Evolutionary conservation across 2,113 vertebrate species (phyloP).

Genomic region (Carassius carassius): DNA sequence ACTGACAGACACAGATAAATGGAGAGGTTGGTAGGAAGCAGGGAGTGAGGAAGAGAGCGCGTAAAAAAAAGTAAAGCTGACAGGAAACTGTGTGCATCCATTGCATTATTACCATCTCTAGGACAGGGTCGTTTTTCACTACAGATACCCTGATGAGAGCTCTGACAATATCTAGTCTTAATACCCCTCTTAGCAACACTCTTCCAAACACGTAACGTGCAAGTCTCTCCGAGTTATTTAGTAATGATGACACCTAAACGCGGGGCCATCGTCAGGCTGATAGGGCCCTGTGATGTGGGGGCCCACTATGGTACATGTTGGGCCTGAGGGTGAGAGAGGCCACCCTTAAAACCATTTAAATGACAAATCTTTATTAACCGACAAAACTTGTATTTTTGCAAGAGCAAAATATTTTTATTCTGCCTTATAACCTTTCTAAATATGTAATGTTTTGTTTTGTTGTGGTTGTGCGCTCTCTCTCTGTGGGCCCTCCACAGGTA

Average conservation of each 20-base stretch:
- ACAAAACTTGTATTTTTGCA: slow-evolving; percentile 8
- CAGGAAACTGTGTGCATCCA: slow-evolving; percentile 22
- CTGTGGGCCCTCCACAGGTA: slow-evolving; percentile 74
- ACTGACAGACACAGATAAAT: slow-evolving; percentile 19
- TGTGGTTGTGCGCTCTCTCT: slow-evolving; percentile 32
- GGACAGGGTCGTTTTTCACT: slow-evolving; percentile 92
- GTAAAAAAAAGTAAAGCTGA: neutral
- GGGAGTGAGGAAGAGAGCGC: neutral
- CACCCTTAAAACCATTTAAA: neutral
- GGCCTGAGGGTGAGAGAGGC: neutral
- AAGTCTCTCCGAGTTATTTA: neutral
- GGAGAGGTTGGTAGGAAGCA: neutral
- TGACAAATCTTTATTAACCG: neutral
- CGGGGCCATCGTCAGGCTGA: neutral
- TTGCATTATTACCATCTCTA: slow-evolving; percentile 79
- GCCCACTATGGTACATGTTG: neutral
- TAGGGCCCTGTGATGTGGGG: neutral
- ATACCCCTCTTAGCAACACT: slow-evolving; percentile 85
- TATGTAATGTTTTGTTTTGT: neutral
- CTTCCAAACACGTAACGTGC: slow-evolving; percentile 34
- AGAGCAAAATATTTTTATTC: slow-evolving; percentile 21
- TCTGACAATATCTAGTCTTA: slow-evolving; percentile 92
- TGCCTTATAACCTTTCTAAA: slow-evolving; percentile 20
- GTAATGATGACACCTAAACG: neutral
- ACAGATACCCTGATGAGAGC: slow-evolving; percentile 94